Evolutionary conservation across 2,113 vertebrate genomes (phyloP).

Genomic region (Platycercus adscitus): DNA sequence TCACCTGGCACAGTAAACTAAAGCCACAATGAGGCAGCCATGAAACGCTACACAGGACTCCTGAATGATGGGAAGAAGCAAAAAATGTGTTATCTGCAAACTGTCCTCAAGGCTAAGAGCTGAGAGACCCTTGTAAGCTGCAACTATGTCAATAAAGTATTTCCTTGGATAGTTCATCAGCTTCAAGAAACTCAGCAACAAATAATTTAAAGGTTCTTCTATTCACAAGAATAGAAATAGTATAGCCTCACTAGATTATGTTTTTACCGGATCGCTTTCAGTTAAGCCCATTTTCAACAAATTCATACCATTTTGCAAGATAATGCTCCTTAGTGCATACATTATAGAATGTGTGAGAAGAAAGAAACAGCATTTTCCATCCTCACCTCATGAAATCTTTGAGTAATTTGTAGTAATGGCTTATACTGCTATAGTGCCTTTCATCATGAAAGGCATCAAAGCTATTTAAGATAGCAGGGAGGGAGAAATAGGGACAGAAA

Average conservation of each 20-base stretch:
- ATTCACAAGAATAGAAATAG: neutral
- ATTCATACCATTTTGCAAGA: conserved; percentile 29
- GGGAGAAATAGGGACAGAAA: neutral
- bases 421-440: neutral
- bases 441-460: accelerated
- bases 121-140: neutral
- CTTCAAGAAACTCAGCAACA: neutral
- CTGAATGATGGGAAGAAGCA: neutral
- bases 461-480: neutral
- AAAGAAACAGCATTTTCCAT: neutral
- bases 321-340: neutral
- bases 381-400: neutral
- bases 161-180: neutral
- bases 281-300: conserved; percentile 44
- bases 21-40: neutral
- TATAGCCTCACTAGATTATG: neutral
- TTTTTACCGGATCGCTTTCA: conserved; percentile 47
- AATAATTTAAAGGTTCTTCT: conserved; percentile 28
- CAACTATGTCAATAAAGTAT: neutral
- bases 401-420: neutral
- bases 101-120: neutral
- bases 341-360: neutral
- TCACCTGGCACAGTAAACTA: neutral
- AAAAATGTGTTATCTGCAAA: neutral
- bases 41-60: neutral